Evolutionary conservation across 1,140 invertebrate species (phyloP).

Genomic region (Aradophagus sp.): DNA sequence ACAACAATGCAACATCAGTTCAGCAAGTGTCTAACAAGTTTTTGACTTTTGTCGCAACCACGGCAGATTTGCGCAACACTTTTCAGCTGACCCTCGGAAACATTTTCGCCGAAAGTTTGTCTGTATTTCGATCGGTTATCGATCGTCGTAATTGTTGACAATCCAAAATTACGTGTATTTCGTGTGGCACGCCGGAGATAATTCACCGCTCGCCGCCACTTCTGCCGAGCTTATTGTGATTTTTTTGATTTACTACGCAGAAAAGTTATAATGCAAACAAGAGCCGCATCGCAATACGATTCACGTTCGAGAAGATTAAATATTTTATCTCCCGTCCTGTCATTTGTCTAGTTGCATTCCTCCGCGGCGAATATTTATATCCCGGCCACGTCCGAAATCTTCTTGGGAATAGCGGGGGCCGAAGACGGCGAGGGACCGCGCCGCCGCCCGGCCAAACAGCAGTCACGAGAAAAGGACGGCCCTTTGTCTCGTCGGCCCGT

Average conservation of each 20-base stretch:
- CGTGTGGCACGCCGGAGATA: too few species aligned
- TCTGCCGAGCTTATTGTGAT: constrained; percentile 43
- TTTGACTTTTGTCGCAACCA: too few species aligned
- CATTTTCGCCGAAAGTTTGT: too few species aligned
- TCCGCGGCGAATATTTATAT: constrained; percentile 63
- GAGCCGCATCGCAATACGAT: constrained; percentile 52
- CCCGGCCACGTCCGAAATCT: constrained; percentile 61
- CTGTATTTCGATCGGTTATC: too few species aligned
- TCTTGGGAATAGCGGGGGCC: constrained; percentile 60
- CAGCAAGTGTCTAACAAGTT: too few species aligned
- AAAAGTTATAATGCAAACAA: constrained; percentile 52
- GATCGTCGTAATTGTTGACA: too few species aligned
- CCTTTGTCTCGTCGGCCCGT: constrained; percentile 49
- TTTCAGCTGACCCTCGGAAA: too few species aligned
- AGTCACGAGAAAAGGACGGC: constrained; percentile 50
- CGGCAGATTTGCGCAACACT: too few species aligned
- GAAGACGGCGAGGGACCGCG: constrained; percentile 47
- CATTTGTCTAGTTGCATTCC: constrained; percentile 56
- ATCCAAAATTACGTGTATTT: too few species aligned
- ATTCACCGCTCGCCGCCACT: too few species aligned
- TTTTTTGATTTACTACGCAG: constrained; percentile 47
- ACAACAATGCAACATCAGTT: too few species aligned
- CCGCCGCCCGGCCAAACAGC: constrained; percentile 48
- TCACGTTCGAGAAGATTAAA: constrained; percentile 55
- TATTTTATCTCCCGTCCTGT: constrained; percentile 57